Evolutionary conservation across 2,797 vertebrate genomes (phyloP), one percentile per base, ranked within the genome.

Genomic region (Phrynocephalus vlangalii): DNA sequence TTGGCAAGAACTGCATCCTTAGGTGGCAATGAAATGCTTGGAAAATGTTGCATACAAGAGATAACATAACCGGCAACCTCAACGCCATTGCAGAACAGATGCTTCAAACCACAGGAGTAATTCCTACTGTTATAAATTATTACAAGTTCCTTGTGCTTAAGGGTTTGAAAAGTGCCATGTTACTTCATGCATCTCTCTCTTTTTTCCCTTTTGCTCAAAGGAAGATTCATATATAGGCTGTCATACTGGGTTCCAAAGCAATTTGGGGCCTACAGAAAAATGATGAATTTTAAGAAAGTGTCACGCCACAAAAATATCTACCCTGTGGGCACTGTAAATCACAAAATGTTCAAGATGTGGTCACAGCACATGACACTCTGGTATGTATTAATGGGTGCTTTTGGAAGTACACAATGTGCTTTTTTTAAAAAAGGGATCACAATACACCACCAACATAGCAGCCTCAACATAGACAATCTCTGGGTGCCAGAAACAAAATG

Each of bases 51-150:
- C 2, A 85, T 50, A 38, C 18, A 26, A 63, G 33, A n/a, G 15
- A 60, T 66, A 66, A 81, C 71, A 26, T 67, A 30, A 20, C 50
- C 70, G 22, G 75, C 71, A 48, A 75, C 56, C 50, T 80, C 38
- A 1, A n/a, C n/a, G 30, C 24, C 60, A 88, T 63, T 81, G 52
- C 18, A 6, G 56, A 85, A 52, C 76, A 79, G 83, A 85, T 88
- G 82, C 78, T 84, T 73, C 68, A 85, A 81, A 38, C 6, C 83
- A 28, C 60, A 20, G 72, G 48, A 85, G 60, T 56, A 85, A 33
- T 85, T 88, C n/a, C 78, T 68, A 38, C 15, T 56, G n/a, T 75
- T 75, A 81, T 80, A 76, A 73, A 88, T 81, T 81, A 88, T 85
- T 76, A n/a, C 24, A 75, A 68, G 52, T 18, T 71, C 18, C 50